Evolutionary conservation across 2,113 vertebrate species (phyloP), one percentile per base, ranked within the genome.

Genomic region (Phaetusa simplex): DNA sequence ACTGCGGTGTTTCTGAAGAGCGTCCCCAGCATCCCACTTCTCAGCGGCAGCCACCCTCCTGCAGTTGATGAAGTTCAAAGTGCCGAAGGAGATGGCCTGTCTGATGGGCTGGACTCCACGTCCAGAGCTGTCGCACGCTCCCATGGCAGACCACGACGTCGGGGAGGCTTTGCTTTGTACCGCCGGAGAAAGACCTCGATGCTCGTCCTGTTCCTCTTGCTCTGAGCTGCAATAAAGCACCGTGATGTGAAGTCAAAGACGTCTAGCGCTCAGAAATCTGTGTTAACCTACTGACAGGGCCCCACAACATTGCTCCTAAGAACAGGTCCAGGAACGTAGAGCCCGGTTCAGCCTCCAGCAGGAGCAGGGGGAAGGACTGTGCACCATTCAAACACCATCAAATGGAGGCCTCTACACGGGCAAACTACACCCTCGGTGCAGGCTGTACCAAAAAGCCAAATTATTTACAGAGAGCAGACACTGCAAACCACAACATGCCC

Each of bases 1-100:
- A 66, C 98, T 98, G 42, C 34, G 92, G 80, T 93, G 81, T 62
- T 98, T 98, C 82, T 97, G 97, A 23, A 97, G 90, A 22, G 91
- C 65, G 2, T 94, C 95, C 58, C 93, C 94, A 53, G 73, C n/a
- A 5, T 53, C 84, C 90, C 86, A 42, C 22, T 43, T 55, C 72
- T n/a, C 38, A 5, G n/a, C 0, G 0, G 55, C 49, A 45, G 85
- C 78, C 14, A 43, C 69, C 34, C 50, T 90, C 82, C 91, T 88
- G 67, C 91, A 56, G 77, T n/a, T 85, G 73, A 11, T 21, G 61
- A 45, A 70, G 30, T 96, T 98, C 88, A 98, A 55, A 47, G 96
- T 61, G 19, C 98, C 74, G 3, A 95, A 91, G 92, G 98, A 98
- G 71, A 90, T 20, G 62, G 96, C 95, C 80, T 94, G 96, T 76